Percentiles rank a stretch among this genome's conserved stretches.
These are phyloP conservation scores for Scaptodrosophila lebanonensis DNA, from an alignment of 1,140 invertebrate genomes.

Conservation along the genomic window DNA sequence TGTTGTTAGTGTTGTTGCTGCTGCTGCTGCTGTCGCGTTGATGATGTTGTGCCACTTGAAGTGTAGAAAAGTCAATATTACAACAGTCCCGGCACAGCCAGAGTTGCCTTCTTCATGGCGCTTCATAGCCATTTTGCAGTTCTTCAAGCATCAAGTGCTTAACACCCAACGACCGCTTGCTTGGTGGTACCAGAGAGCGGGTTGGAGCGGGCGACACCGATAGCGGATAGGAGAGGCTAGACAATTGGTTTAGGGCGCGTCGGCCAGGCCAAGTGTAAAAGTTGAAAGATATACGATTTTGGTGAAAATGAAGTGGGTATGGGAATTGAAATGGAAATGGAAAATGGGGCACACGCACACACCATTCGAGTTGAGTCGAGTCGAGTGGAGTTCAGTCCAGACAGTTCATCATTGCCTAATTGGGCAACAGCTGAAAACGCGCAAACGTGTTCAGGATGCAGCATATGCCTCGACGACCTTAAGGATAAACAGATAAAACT, in stretches of 20 bases:
- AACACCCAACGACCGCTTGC: too few relatives aligned
- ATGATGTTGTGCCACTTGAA: conserved; percentile 17
- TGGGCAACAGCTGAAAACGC: conserved; percentile 35
- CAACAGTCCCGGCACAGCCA: neutral
- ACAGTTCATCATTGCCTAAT: conserved; percentile 46
- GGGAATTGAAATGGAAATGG: too few relatives aligned
- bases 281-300: too few relatives aligned
- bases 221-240: conserved; percentile 4
- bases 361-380: too few relatives aligned
- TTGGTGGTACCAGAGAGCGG: too few relatives aligned
- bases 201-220: neutral
- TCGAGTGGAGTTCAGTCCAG: neutral
- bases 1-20: conserved; percentile 28
- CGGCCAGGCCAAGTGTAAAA: too few relatives aligned
- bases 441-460: conserved; percentile 50
- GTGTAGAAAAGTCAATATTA: conserved; percentile 17
- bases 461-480: conserved; percentile 51
- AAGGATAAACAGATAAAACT: conserved; percentile 68
- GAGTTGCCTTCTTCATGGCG: neutral
- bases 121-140: too few relatives aligned
- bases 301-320: too few relatives aligned
- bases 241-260: too few relatives aligned
- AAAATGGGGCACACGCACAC: too few relatives aligned
- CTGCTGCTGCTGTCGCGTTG: conserved; percentile 2
- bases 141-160: conserved; percentile 20